phyloP scores from a whole-genome alignment of 2,888 invertebrate species.

The Aspidapion aeneum region DNA sequence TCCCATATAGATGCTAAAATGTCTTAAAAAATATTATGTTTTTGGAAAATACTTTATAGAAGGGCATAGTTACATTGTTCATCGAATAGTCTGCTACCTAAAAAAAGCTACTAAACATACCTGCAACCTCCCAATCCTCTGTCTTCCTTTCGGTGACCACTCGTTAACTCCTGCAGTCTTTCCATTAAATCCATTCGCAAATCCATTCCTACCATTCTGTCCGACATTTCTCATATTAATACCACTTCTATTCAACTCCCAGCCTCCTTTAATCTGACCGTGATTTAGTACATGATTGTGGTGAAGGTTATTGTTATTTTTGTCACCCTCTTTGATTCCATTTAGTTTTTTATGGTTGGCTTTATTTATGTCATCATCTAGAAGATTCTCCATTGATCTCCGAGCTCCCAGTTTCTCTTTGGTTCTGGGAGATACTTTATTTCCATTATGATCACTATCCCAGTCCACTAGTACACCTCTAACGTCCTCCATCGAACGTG shows the following conservation, averaged over 20 bases:
- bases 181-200: not conserved
- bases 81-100: too few species aligned
- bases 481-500: conserved; percentile 71
- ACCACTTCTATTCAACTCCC: not conserved
- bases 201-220: not conserved
- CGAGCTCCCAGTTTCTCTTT: conserved; percentile 41
- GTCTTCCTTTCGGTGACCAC: not conserved
- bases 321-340: too few species aligned
- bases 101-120: too few species aligned
- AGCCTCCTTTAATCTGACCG: not conserved
- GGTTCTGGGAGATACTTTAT: conserved; percentile 51
- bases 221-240: not conserved
- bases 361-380: conserved; percentile 48
- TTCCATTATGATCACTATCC: conserved; percentile 64
- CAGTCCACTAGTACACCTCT: conserved; percentile 60
- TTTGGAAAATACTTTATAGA: too few species aligned
- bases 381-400: conserved; percentile 68
- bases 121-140: not conserved
- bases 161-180: not conserved
- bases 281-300: not conserved
- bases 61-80: too few species aligned
- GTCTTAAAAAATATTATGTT: too few species aligned
- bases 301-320: not conserved
- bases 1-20: too few species aligned
- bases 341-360: not conserved